Evolutionary conservation across 2,113 vertebrate species (phyloP).

Genomic region (Poeciliopsis prolifica): DNA sequence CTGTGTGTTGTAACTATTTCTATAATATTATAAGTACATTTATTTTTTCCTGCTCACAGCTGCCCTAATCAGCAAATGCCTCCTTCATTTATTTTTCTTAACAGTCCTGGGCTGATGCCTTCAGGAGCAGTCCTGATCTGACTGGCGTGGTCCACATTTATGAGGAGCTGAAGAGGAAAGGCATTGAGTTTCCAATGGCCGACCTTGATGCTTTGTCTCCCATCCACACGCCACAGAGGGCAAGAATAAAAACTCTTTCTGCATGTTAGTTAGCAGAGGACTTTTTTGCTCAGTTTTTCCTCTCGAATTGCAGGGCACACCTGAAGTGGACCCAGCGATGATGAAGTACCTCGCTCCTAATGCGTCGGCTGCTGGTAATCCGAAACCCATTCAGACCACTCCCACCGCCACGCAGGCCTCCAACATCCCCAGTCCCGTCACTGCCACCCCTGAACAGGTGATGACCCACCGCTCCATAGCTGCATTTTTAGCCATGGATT

Average conservation of each 20-base stretch:
- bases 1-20: neutral
- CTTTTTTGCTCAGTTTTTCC: neutral
- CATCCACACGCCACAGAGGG: slow-evolving; percentile 97
- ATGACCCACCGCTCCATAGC: neutral
- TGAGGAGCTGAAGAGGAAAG: slow-evolving; percentile 98
- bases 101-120: slow-evolving; percentile 98
- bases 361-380: slow-evolving; percentile 29
- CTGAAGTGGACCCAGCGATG: slow-evolving; percentile 93
- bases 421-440: slow-evolving; percentile 84
- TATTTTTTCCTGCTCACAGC: neutral
- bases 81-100: neutral
- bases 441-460: slow-evolving; percentile 94
- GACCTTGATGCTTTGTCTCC: slow-evolving; percentile 95
- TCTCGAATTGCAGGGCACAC: slow-evolving; percentile 83
- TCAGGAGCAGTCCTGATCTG: slow-evolving; percentile 96
- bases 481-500: neutral
- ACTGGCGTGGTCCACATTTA: slow-evolving; percentile 98
- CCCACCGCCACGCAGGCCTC: slow-evolving; percentile 32
- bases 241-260: slow-evolving; percentile 38
- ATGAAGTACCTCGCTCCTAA: slow-evolving; percentile 84
- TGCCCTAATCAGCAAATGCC: neutral
- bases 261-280: neutral
- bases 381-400: slow-evolving; percentile 42
- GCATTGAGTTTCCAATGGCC: slow-evolving; percentile 96
- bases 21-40: neutral